These are phyloP conservation scores for Himalopsyche anomala DNA, from an alignment of 2,888 invertebrate genomes.

Conservation along the genomic window DNA sequence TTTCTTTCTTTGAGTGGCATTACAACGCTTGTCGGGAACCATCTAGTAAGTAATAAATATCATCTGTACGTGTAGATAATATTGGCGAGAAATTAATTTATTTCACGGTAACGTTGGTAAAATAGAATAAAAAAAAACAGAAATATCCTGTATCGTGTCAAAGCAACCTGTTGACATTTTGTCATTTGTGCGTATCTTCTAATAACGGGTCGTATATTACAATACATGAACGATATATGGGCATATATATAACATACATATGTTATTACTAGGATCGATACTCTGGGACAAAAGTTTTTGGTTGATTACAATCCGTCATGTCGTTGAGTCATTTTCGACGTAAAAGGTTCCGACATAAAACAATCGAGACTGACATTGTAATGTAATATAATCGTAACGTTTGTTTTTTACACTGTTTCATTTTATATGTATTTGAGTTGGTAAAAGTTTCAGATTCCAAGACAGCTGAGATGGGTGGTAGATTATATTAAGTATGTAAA, in stretches of 20 bases:
- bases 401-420: too few relatives aligned
- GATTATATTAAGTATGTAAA: too few relatives aligned
- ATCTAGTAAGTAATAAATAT: too few relatives aligned
- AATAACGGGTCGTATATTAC: neutral
- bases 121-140: neutral
- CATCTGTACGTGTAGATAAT: neutral
- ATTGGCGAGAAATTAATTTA: neutral
- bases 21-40: too few relatives aligned
- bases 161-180: conserved; percentile 15
- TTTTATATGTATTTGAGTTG: too few relatives aligned
- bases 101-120: neutral
- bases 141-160: neutral
- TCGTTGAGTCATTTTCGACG: neutral
- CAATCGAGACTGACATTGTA: neutral
- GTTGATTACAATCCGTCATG: conserved; percentile 5
- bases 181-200: conserved; percentile 1
- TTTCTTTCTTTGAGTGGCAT: too few relatives aligned
- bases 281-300: conserved; percentile 4
- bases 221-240: neutral
- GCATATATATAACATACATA: neutral
- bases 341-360: neutral
- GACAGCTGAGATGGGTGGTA: too few relatives aligned
- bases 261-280: neutral
- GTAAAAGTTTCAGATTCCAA: too few relatives aligned
- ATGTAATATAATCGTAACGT: too few relatives aligned